Percentiles rank a stretch among this genome's conserved stretches.
Evolutionary conservation across 2,888 invertebrate species (phyloP).

Genomic region (Rapana venosa): DNA sequence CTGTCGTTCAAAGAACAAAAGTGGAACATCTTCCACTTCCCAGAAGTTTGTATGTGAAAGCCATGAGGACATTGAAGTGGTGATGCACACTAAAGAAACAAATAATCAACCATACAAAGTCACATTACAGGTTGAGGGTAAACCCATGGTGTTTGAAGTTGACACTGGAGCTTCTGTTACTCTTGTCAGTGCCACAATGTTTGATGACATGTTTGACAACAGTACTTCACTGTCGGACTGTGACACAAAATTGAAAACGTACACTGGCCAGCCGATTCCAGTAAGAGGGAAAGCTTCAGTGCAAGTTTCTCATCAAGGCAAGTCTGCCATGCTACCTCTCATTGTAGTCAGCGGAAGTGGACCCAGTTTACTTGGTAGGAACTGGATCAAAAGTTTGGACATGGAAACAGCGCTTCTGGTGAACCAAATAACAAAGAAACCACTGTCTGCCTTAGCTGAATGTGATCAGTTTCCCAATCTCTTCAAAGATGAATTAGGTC

Average conservation of each 20-base stretch:
- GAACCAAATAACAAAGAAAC: background rate
- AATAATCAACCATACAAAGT: background rate
- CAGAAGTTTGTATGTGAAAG: background rate
- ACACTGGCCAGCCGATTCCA: background rate
- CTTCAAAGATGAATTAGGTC: slow-evolving; percentile 41
- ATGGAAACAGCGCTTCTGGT: slow-evolving; percentile 39
- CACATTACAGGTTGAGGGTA: slow-evolving; percentile 26
- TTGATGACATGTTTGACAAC: background rate
- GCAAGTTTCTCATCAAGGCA: slow-evolving; percentile 32
- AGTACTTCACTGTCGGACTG: background rate
- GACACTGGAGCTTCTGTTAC: slow-evolving; percentile 46
- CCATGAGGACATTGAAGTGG: background rate
- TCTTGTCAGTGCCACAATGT: slow-evolving; percentile 24
- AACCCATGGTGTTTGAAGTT: slow-evolving; percentile 36
- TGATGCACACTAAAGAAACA: background rate
- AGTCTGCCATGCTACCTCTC: slow-evolving; percentile 7
- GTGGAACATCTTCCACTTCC: background rate
- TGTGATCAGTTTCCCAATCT: slow-evolving; percentile 37
- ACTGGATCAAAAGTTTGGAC: slow-evolving; percentile 37
- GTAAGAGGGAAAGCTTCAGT: slow-evolving; percentile 10
- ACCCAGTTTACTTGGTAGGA: slow-evolving; percentile 42
- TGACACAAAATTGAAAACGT: background rate
- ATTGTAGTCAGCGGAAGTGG: slow-evolving; percentile 42
- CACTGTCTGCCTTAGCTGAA: background rate
- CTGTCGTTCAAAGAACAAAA: background rate